Evolutionary conservation across 2,797 vertebrate species (phyloP), one percentile per base, ranked within the genome.

Genomic region (Enteromius trimaculatus): DNA sequence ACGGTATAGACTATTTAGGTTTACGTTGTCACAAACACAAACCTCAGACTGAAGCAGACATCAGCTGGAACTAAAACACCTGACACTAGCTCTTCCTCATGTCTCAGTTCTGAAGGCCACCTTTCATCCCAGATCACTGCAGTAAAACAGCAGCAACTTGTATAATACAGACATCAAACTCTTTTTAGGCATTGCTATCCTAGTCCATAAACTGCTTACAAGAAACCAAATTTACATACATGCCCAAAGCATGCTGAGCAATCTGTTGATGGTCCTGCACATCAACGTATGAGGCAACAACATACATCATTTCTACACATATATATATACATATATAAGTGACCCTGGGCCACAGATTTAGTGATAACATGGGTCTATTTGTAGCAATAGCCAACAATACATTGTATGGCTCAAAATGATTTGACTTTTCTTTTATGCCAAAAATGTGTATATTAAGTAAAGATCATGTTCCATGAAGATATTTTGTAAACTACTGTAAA

Each of bases 91-190:
- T 87, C 70, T 78, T 77, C 60, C 88, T 88, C 89, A 87, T 88
- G 71, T 86, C 87, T 86, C 72, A 34, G 88, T 87, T 68, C 89
- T 53, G 64, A 81, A 88, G 87, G 80, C 80, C 80, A 69, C 68
- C 86, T 89, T 88, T 84, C 84, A 90, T 84, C 86, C 90, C 84
- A 80, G 68, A 88, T 87, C 88, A 86, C 86, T 90, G 90, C 91
- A 90, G 88, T 83, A 86, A 79, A 79, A 37, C 69, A 58, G 78
- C 44, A 85, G 42, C 55, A 64, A 70, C 13, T 51, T 21, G 7
- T 9, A 81, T 39, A 60, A 70, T 16, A 58, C 34, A 64, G 44
- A 26, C 17, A 23, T 17, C 47, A 75, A 49, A 58, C 39, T 23
- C 19, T 80, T 29, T 62, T 58, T 34, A 26, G 31, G 34, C 42